Conservation (phyloP, 1,140 invertebrate species). For the Phymorhynchus buccinoides region DNA sequence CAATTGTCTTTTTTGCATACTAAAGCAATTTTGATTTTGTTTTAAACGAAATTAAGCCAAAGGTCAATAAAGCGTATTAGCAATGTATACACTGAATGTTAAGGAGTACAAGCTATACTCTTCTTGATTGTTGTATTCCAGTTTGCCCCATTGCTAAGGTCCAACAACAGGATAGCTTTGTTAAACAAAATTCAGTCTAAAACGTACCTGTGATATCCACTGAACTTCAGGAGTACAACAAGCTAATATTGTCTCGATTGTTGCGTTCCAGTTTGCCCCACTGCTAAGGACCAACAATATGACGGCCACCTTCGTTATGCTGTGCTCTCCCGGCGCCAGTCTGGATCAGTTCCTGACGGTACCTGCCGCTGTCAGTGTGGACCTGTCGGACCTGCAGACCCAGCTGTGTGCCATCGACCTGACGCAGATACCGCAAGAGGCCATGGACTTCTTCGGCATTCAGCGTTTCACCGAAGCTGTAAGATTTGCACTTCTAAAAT, state of each 20-base stretch:
- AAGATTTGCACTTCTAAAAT: not conserved
- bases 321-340: slow-evolving; percentile 32
- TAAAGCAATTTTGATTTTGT: too few species aligned
- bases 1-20: too few species aligned
- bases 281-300: slow-evolving; percentile 35
- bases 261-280: slow-evolving; percentile 42
- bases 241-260: too few species aligned
- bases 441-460: slow-evolving; percentile 37
- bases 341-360: slow-evolving; percentile 36
- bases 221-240: too few species aligned
- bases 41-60: too few species aligned
- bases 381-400: not conserved
- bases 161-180: not conserved
- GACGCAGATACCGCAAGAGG: not conserved
- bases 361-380: slow-evolving; percentile 18
- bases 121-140: too few species aligned
- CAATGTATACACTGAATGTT: too few species aligned
- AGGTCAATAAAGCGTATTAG: too few species aligned
- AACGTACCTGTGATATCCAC: too few species aligned
- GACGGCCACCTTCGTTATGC: slow-evolving; percentile 37
- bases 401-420: slow-evolving; percentile 34
- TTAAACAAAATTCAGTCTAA: not conserved
- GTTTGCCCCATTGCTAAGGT: not conserved
- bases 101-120: too few species aligned
- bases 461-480: slow-evolving; percentile 27